Evolutionary conservation across 1,140 invertebrate species (phyloP), one percentile per base, ranked within the genome.

Genomic region (Lanistes nyassanus): DNA sequence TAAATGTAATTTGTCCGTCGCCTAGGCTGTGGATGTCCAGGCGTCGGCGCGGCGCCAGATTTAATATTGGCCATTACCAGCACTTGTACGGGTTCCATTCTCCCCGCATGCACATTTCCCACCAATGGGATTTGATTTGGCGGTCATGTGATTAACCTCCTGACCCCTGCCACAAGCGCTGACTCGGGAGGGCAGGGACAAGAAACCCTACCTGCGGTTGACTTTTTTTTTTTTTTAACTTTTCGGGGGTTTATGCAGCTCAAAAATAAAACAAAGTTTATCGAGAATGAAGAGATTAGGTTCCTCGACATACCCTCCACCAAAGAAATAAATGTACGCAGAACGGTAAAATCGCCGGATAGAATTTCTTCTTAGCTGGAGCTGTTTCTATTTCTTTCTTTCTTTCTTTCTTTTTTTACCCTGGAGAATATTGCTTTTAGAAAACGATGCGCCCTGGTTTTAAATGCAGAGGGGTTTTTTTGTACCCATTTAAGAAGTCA

Each of bases 21-120:
- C 29, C n/a, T 60, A 23, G n/a, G 56, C 56, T 60, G 56, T 60
- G 56, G 23, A 31, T 31, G n/a, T 60, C n/a, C 23, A 60, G 29
- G n/a, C n/a, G n/a, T 26, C n/a, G 56, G 56, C 23, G 56, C 29
- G 56, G 29, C n/a, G 23, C 56, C 56, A 60, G 56, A 26, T 60
- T 60, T 60, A 60, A 60, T 60, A 60, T 60, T 60, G 56, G n/a
- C 56, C 56, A 60, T 60, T 60, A 60, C 56, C 56, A 9, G 29
- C 56, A 60, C 56, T 60, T 60, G 56, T 60, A 60, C 11, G 56
- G 23, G n/a, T 60, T n/a, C 56, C 29, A 26, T 31, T 60, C 56
- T 60, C 56, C 9, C 56, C n/a, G n/a, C 29, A 31, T 31, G n/a
- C 56, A 23, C 56, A 60, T n/a, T 60, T 60, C 29, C 56, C 56